Evolutionary conservation across 2,797 vertebrate species (phyloP).

Genomic region (Enteromius treurensis): DNA sequence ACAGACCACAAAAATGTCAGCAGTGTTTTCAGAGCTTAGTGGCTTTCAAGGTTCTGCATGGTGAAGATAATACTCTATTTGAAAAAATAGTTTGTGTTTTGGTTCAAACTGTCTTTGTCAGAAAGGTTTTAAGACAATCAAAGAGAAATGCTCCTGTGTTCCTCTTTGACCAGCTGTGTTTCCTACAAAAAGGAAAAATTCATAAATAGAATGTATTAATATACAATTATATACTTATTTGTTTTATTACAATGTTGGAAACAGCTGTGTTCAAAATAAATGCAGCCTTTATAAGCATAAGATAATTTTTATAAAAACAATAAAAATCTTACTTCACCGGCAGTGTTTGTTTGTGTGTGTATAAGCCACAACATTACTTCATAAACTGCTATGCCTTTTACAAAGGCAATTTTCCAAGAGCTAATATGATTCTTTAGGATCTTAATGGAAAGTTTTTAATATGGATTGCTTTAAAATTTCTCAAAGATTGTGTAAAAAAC

Average conservation of each 20-base stretch:
- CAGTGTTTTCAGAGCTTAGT: constrained; percentile 21
- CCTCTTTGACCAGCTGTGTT: background rate
- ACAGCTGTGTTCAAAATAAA: background rate
- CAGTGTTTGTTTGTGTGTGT: no score
- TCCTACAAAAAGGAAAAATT: background rate
- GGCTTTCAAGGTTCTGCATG: background rate
- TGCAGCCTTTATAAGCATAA: no score
- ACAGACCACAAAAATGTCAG: background rate
- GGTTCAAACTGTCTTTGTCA: constrained; percentile 15
- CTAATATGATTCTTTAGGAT: no score
- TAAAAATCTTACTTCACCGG: no score
- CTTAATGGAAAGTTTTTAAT: no score
- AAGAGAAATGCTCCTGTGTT: background rate
- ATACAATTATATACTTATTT: background rate
- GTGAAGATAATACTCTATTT: constrained; percentile 22
- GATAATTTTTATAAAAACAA: no score
- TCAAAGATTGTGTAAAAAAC: no score
- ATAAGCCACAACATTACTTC: no score
- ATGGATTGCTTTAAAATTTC: no score
- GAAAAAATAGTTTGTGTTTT: constrained; percentile 21
- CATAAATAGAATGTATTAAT: background rate
- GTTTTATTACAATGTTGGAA: background rate
- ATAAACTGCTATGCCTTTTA: no score
- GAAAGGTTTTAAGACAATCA: background rate
- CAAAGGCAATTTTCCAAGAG: no score